Evolutionary conservation across 2,113 vertebrate species (phyloP), one percentile per base, ranked within the genome.

Genomic region (Polypterus bichir): DNA sequence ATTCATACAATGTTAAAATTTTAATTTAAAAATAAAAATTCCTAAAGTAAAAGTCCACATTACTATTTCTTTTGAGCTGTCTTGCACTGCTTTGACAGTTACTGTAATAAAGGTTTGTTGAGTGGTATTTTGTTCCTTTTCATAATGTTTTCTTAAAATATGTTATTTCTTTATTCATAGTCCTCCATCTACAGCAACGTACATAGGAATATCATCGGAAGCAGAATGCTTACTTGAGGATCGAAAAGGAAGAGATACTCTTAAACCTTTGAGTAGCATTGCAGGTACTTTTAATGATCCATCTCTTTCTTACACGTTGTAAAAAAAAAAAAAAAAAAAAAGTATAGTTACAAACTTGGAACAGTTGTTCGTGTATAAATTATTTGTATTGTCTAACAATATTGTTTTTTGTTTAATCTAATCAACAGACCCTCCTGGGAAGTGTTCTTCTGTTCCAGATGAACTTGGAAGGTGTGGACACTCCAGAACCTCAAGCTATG

Each of bases 401-500:
- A 11, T 55, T 27, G 3, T 55, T 55, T 27, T 27, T 58, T 58
- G 46, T 58, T 58, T 58, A 45, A 58, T 44, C 44, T 45, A 58
- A 66, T 57, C 10, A 60, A 63, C 82, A 96, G 92, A 85, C 70
- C 64, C 70, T 59, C 77, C 83, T 63, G 73, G 72, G 57, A 95
- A 91, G 74, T 88, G 86, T 4, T 74, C 77, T 47, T 94, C 91
- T 4, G 84, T 92, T 66, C 90, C 91, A 52, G 92, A 97, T 3
- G 88, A 92, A 70, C 80, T 91, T 57, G 75, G 88, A 56, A 78
- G 79, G 5, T 86, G 77, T 53, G 89, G 92, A 68, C 92, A 97
- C 83, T 94, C 92, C 11, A 87, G 95, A 79, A 94, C 89, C 48
- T 83, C 93, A 55, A 97, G 94, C 78, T 81, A 92, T 68, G 86